phyloP scores from a whole-genome alignment of 2,113 vertebrate species.

The Aptenodytes patagonicus region DNA sequence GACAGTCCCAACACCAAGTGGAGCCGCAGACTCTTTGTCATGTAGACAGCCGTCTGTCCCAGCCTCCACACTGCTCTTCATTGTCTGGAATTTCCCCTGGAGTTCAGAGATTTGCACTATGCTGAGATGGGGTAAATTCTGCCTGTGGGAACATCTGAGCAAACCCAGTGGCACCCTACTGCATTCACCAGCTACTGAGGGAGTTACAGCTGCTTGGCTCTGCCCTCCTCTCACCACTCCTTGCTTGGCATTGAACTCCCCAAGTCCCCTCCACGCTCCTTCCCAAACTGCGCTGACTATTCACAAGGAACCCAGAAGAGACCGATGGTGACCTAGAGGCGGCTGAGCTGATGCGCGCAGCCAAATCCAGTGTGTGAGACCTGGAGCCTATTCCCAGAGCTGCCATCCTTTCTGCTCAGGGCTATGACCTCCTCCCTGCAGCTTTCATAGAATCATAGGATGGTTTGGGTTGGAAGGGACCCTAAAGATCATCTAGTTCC shows the following conservation, averaged over 20 bases:
- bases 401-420: not conserved
- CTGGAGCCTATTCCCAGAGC: not conserved
- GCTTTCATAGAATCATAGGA: too few species aligned
- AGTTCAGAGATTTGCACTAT: not conserved
- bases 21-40: not conserved
- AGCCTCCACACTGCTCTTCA: not conserved
- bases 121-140: not conserved
- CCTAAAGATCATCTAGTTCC: too few species aligned
- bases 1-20: not conserved
- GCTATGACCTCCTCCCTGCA: not conserved
- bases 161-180: not conserved
- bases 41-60: not conserved
- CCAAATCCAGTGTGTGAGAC: not conserved
- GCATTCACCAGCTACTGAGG: not conserved
- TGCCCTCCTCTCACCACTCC: not conserved
- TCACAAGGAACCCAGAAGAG: not conserved
- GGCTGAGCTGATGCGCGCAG: not conserved
- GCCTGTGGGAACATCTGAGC: not conserved
- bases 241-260: not conserved
- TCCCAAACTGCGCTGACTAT: not conserved
- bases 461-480: too few species aligned
- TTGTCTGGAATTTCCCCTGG: not conserved
- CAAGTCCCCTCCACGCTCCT: not conserved
- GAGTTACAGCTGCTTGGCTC: not conserved
- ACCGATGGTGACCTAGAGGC: rapidly evolving